These are phyloP conservation scores for Gasterosteus nipponicus DNA, from an alignment of 2,113 vertebrate species.

Conservation along the genomic window DNA sequence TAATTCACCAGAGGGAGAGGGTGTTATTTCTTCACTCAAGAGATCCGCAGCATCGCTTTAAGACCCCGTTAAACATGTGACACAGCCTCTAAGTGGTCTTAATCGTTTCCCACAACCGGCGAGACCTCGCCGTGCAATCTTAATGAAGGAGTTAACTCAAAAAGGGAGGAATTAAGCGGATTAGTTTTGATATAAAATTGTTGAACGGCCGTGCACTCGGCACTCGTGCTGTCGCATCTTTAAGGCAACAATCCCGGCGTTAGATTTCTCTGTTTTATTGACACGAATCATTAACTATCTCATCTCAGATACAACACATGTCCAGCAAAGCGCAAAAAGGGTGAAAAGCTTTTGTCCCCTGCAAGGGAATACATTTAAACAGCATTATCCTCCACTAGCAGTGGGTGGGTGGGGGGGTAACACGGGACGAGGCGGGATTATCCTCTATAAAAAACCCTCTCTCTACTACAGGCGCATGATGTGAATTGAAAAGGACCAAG, in stretches of 20 bases:
- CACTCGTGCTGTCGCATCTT: neutral
- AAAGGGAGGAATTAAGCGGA: constrained; percentile 32
- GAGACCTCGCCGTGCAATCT: neutral
- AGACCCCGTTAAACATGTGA: neutral
- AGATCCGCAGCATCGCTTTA: neutral
- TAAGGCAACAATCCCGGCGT: constrained; percentile 71
- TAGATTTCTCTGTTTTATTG: constrained; percentile 86
- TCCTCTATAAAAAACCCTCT: constrained; percentile 32
- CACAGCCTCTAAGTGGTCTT: neutral
- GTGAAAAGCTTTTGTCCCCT: constrained; percentile 85
- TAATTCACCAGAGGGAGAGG: neutral
- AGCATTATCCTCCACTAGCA: constrained; percentile 70
- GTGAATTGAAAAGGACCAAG: constrained; percentile 41
- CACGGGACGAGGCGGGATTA: constrained; percentile 58
- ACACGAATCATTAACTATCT: constrained; percentile 87
- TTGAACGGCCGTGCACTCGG: neutral
- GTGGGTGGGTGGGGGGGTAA: constrained; percentile 10
- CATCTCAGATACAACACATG: constrained; percentile 88
- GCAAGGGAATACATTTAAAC: constrained; percentile 77
- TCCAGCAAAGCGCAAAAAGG: constrained; percentile 89
- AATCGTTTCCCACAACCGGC: neutral
- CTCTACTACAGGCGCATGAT: constrained; percentile 43
- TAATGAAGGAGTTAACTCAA: constrained; percentile 7
- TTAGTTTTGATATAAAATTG: constrained; percentile 4
- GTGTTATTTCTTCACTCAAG: neutral